Conservation (phyloP, 1,140 invertebrate species). For the Theocolax elegans region DNA sequence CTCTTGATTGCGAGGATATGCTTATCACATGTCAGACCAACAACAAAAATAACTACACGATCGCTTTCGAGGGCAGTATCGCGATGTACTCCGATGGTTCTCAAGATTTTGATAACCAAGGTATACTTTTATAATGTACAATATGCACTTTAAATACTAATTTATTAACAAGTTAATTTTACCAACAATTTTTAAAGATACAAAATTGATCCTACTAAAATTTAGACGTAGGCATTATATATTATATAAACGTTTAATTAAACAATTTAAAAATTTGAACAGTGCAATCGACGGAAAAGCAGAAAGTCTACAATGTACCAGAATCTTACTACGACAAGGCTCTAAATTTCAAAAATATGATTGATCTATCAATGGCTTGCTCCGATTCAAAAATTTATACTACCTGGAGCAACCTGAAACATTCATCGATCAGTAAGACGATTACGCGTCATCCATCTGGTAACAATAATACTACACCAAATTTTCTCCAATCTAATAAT, state of each 20-base stretch:
- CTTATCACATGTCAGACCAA: conserved; percentile 86
- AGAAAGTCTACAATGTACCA: conserved; percentile 51
- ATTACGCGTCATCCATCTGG: conserved; percentile 78
- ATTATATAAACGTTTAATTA: too few species aligned
- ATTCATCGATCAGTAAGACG: conserved; percentile 59
- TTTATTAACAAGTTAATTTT: too few species aligned
- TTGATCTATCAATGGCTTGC: conserved; percentile 82
- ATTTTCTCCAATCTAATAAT: conserved; percentile 47
- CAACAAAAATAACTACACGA: conserved; percentile 94
- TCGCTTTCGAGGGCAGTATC: conserved; percentile 90
- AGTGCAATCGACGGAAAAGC: conserved; percentile 60
- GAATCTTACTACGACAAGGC: conserved; percentile 58
- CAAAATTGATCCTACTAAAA: too few species aligned
- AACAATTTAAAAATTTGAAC: too few species aligned
- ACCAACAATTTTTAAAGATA: too few species aligned
- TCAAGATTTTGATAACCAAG: conserved; percentile 75
- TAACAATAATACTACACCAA: conserved; percentile 76
- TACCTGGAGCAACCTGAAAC: conserved; percentile 85
- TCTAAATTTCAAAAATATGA: conserved; percentile 59
- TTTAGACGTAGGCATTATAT: too few species aligned
- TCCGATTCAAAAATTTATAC: conserved; percentile 84
- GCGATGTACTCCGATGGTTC: conserved; percentile 88
- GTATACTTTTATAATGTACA: too few species aligned
- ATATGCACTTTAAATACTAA: too few species aligned
- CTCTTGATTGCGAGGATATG: conserved; percentile 90